phyloP scores from a whole-genome alignment of 2,888 invertebrate species.

The Leucoma salicis region DNA sequence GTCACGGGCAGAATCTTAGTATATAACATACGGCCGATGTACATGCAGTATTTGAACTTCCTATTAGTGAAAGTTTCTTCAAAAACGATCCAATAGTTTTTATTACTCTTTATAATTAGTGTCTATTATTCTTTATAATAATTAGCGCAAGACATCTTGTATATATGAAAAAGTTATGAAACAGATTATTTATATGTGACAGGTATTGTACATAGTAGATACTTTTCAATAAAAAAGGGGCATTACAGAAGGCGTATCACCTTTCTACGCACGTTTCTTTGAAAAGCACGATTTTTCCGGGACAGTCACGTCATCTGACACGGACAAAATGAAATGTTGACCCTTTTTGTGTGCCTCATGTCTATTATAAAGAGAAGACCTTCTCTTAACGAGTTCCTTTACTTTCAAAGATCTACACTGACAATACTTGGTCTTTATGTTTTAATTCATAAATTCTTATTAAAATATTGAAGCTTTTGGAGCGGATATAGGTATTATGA shows the following conservation, averaged over 20 bases:
- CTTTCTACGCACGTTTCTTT: conserved; percentile 43
- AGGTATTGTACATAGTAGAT: too few species aligned
- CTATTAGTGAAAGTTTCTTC: too few species aligned
- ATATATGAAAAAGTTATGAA: too few species aligned
- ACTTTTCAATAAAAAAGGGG: conserved; percentile 40
- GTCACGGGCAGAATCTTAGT: too few species aligned
- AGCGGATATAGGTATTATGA: too few species aligned
- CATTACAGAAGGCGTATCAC: conserved; percentile 45
- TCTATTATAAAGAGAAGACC: conserved; percentile 55
- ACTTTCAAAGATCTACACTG: conserved; percentile 50
- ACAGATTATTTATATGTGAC: too few species aligned
- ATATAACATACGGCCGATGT: too few species aligned
- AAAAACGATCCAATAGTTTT: too few species aligned
- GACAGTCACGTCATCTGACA: conserved; percentile 51
- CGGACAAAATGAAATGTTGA: conserved; percentile 55
- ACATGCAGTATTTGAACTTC: too few species aligned
- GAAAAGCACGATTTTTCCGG: conserved; percentile 42
- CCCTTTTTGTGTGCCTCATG: conserved; percentile 54
- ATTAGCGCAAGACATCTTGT: too few species aligned
- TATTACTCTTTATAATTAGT: too few species aligned
- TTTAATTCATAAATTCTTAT: conserved; percentile 42
- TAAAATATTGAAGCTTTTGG: conserved; percentile 26
- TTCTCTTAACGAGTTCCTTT: conserved; percentile 63
- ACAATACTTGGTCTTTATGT: conserved; percentile 56
- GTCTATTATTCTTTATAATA: too few species aligned